Evolutionary conservation across 1,140 invertebrate species (phyloP), one percentile per base, ranked within the genome.

Genomic region (Drosophila busckii): DNA sequence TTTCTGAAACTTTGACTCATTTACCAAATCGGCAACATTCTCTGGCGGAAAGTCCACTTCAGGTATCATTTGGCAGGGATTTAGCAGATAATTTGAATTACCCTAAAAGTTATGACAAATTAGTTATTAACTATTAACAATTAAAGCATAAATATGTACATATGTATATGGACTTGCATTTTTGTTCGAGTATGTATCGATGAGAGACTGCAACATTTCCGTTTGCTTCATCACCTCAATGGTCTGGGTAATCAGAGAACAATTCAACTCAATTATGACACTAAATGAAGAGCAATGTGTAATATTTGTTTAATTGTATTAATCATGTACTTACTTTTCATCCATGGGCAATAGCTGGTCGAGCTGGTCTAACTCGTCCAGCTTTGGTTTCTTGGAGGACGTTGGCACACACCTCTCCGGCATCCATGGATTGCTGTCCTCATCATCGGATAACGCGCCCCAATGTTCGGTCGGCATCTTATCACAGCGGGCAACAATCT

Each of bases 211-310:
- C 9, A 87, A 38, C 56, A 87, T 60, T 58, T 87, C 85, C 2
- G 85, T 87, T 58, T 87, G 85, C 23, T 87, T 87, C 85, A 87
- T 87, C 40, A 87, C 85, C 52, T 87, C 85, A 6, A 87, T 87
- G 13, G 85, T 87, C 55, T 87, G 85, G 5, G 83, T 87, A 3
- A 87, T 66, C 31, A 87, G 29, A 0, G 85, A 78, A 40, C 86
- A 85, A 15, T 65, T 73, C 0, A 87, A 42, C 58, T 84, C 82
- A 7, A 87, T 29, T 15, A 16, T 32, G 4, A 55, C 46, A 6
- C 76, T 83, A 15, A 2, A 12, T 1, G 23, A 10, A 23, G 1
- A 3, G 1, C 4, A 1, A 4, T 12, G 0, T 2, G 3, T 25
- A 5, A 2, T 4, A 1, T 1, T 2, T 5, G 3, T 6, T 4